phyloP scores from a whole-genome alignment of 2,797 vertebrate species.

The Prionace glauca region DNA sequence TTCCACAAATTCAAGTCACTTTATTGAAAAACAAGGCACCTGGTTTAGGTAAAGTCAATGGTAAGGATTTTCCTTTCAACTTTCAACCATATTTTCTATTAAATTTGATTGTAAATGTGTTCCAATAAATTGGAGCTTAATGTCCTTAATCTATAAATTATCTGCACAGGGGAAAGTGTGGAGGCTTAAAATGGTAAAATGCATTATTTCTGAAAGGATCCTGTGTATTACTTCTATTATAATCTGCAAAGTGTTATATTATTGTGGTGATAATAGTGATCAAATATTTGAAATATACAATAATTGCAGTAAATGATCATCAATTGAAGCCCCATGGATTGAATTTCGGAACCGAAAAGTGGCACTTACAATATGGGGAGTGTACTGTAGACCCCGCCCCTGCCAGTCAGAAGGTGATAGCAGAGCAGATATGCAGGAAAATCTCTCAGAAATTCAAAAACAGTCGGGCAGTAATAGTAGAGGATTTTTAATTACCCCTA shows the following conservation, averaged over 20 bases:
- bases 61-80: slow-evolving; percentile 60
- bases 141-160: background rate
- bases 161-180: too few species aligned
- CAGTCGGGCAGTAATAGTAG: too few species aligned
- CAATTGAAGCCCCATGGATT: background rate
- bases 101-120: background rate
- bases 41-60: slow-evolving; percentile 89
- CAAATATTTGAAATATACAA: slow-evolving; percentile 40
- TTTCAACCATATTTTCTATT: background rate
- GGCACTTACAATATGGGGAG: too few species aligned
- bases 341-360: too few species aligned
- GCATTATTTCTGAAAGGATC: background rate
- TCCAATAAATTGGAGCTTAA: background rate
- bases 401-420: too few species aligned
- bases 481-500: too few species aligned
- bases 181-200: background rate
- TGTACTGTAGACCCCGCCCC: too few species aligned
- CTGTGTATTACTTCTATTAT: background rate
- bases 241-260: background rate
- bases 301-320: slow-evolving; percentile 38
- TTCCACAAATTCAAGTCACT: slow-evolving; percentile 98
- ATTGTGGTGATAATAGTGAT: background rate
- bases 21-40: slow-evolving; percentile 96
- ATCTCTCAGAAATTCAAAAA: too few species aligned
- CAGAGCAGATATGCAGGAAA: too few species aligned